These are phyloP conservation scores for Poeciliopsis retropinna DNA, from an alignment of 2,113 vertebrate genomes.

Conservation along the genomic window DNA sequence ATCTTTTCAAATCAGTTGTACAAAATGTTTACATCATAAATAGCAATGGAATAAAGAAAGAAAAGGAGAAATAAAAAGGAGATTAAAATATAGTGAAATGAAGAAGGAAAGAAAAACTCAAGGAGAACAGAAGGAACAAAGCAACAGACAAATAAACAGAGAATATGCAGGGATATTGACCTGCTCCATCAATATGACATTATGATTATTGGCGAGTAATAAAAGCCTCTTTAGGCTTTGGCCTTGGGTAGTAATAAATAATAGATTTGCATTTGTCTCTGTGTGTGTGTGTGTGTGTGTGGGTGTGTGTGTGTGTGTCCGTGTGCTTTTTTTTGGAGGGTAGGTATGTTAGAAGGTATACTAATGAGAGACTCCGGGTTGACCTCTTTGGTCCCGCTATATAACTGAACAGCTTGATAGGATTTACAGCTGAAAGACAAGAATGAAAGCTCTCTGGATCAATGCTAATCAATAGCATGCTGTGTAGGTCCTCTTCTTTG, in stretches of 20 bases:
- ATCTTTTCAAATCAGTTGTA: neutral
- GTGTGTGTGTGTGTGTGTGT: constrained; percentile 11
- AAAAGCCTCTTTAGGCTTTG: constrained; percentile 63
- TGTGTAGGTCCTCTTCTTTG: constrained; percentile 10
- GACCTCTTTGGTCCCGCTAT: constrained; percentile 43
- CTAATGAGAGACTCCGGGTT: constrained; percentile 40
- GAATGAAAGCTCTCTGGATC: constrained; percentile 50
- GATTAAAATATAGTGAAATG: neutral
- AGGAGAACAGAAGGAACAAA: constrained; percentile 5
- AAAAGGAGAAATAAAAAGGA: neutral
- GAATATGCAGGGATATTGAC: constrained; percentile 60
- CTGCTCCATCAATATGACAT: constrained; percentile 71
- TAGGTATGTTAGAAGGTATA: constrained; percentile 24
- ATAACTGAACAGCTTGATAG: constrained; percentile 43
- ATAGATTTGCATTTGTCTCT: constrained; percentile 19
- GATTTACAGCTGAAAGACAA: constrained; percentile 58
- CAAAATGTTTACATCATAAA: neutral
- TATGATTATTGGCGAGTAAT: constrained; percentile 76
- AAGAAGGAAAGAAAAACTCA: neutral
- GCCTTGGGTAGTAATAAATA: constrained; percentile 68
- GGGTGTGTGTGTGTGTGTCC: too few relatives aligned
- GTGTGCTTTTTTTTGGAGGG: constrained; percentile 9
- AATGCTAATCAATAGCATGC: constrained; percentile 52
- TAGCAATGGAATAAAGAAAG: neutral
- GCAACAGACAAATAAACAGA: constrained; percentile 27